phyloP scores from a whole-genome alignment of 1,140 invertebrate species.

The Nymphalis io region DNA sequence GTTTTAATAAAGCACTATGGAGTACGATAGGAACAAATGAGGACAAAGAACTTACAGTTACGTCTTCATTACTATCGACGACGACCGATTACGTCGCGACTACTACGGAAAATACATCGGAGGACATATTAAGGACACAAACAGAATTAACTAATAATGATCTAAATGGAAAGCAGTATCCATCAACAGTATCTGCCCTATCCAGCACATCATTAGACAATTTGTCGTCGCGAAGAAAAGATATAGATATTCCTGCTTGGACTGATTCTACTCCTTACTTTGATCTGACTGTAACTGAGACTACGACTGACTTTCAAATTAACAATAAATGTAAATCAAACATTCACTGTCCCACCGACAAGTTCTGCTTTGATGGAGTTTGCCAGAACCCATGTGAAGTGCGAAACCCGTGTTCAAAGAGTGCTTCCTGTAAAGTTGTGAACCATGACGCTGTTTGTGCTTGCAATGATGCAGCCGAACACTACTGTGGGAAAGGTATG shows the following conservation, averaged over 20 bases:
- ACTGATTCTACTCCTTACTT: slow-evolving; percentile 64
- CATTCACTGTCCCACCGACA: slow-evolving; percentile 84
- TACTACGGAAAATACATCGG: neutral
- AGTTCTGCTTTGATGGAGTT: slow-evolving; percentile 85
- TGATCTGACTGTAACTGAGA: slow-evolving; percentile 61
- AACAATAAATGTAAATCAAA: slow-evolving; percentile 82
- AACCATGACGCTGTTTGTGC: slow-evolving; percentile 87
- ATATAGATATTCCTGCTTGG: slow-evolving; percentile 73
- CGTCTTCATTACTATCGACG: neutral
- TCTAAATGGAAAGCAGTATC: slow-evolving; percentile 33
- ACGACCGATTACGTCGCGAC: neutral
- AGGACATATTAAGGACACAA: neutral
- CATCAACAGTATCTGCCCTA: slow-evolving; percentile 42
- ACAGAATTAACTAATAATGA: slow-evolving; percentile 5
- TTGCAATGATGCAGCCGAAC: slow-evolving; percentile 78
- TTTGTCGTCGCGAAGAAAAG: slow-evolving; percentile 68
- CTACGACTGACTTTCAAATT: slow-evolving; percentile 61
- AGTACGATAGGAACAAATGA: neutral
- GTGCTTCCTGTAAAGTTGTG: slow-evolving; percentile 85
- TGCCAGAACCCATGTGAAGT: slow-evolving; percentile 87
- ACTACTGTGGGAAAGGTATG: slow-evolving; percentile 80
- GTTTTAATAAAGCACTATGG: neutral
- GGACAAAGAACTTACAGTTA: neutral
- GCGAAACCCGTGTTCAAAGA: slow-evolving; percentile 84
- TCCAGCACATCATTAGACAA: slow-evolving; percentile 64